Conservation (phyloP, 2,113 vertebrate species). For the Urocitellus parryii region DNA sequence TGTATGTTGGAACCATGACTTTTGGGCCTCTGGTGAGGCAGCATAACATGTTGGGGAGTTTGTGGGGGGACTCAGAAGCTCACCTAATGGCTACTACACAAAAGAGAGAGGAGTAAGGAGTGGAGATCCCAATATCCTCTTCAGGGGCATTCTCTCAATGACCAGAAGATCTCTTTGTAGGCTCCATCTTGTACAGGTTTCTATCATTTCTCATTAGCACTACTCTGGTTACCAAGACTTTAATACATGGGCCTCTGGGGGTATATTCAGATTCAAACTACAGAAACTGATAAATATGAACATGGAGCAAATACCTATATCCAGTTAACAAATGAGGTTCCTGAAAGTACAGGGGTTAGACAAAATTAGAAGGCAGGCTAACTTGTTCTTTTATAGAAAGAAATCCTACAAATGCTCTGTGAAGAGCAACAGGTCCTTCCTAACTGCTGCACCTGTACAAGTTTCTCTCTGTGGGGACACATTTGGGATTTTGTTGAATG, state of each 20-base stretch:
- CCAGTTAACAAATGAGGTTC: not conserved
- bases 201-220: not conserved
- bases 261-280: not conserved
- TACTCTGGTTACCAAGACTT: not conserved
- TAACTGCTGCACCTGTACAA: not conserved
- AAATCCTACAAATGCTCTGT: not conserved
- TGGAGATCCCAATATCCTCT: too few relatives aligned
- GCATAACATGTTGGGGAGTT: accelerated
- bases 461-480: not conserved
- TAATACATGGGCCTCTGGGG: not conserved
- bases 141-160: not conserved
- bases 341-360: not conserved
- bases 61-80: too few relatives aligned
- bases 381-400: not conserved
- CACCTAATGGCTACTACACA: not conserved
- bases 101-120: not conserved
- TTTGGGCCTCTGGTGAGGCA: not conserved
- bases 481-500: not conserved
- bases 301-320: not conserved
- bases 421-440: not conserved
- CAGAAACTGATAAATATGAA: not conserved
- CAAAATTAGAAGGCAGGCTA: not conserved
- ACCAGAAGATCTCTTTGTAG: not conserved
- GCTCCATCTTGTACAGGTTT: not conserved
- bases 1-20: not conserved